Percentiles rank a stretch among this genome's conserved stretches.
Conservation (phyloP, 2,888 invertebrate species). For the Pimpla rufipes region DNA sequence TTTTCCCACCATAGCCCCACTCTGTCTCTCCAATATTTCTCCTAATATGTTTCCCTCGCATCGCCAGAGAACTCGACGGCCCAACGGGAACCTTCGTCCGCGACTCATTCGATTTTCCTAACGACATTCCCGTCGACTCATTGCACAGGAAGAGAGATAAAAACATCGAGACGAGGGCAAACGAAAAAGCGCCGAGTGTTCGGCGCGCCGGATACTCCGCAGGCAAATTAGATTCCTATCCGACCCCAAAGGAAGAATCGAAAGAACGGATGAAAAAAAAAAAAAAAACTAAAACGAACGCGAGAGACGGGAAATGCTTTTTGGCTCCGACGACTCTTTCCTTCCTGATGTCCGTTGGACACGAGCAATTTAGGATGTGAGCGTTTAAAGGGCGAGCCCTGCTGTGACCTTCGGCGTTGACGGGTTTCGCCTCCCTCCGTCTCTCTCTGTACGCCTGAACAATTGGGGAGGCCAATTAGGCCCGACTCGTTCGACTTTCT, state of each 20-base stretch:
- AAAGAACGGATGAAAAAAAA: slow-evolving; percentile 7
- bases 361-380: slow-evolving; percentile 53
- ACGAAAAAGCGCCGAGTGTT: slow-evolving; percentile 10
- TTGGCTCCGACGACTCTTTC: slow-evolving; percentile 31
- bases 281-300: neutral
- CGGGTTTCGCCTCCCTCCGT: slow-evolving; percentile 16
- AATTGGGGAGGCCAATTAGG: slow-evolving; percentile 1
- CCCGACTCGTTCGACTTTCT: slow-evolving; percentile 3
- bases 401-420: slow-evolving; percentile 50
- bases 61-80: slow-evolving; percentile 18
- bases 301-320: slow-evolving; percentile 35
- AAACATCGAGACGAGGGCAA: slow-evolving; percentile 17
- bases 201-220: slow-evolving; percentile 42
- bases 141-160: neutral
- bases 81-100: neutral
- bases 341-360: slow-evolving; percentile 37
- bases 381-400: slow-evolving; percentile 61
- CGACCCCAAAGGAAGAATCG: neutral
- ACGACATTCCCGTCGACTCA: slow-evolving; percentile 46
- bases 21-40: slow-evolving; percentile 23
- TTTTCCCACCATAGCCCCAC: slow-evolving; percentile 33
- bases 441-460: neutral
- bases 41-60: slow-evolving; percentile 34
- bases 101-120: slow-evolving; percentile 48
- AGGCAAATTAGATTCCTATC: slow-evolving; percentile 59